Evolutionary conservation across 2,113 vertebrate species (phyloP), one percentile per base, ranked within the genome.

Genomic region (Campylorhamphus procurvoides): DNA sequence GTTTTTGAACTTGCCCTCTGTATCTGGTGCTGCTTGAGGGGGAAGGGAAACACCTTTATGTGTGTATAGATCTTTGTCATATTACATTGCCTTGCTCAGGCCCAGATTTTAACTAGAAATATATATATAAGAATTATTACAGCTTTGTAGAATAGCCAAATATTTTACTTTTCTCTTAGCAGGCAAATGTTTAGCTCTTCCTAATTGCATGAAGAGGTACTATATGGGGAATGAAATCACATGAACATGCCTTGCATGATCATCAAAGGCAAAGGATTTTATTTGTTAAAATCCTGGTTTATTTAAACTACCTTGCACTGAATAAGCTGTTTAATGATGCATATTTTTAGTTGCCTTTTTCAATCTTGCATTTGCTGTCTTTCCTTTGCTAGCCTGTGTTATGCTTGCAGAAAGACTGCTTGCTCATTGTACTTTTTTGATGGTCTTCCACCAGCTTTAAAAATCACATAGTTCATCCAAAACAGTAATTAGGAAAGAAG

Each of bases 401-500:
- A 40, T 3, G 23, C 35, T 93, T 39, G 72, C 56, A 78, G 63
- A 46, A 78, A 10, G 47, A 49, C 62, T 84, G 25, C 60, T 87
- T 87, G 27, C 31, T 89, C 18, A 3, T 72, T 89, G 60, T 72
- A 44, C 28, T 74, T 82, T 86, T 84, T 68, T 91, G 62, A 62
- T 90, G 22, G 72, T 78, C 64, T 87, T 92, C 64, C 44, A 82
- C n/a, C 28, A 87, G 44, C 46, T 84, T 25, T 49, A 77, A 94
- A 93, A 86, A 84, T 89, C 69, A 67, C 67, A 44, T 35, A 56
- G 77, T 72, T 93, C 22, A 46, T 92, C 66, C 84, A 72, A 78
- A 94, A 84, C 9, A 9, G 50, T 90, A 90, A 86, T 91, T 89
- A 94, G 33, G 63, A 87, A 68, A 87, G 63, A 91, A 95, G 81